Evolutionary conservation across 2,888 invertebrate genomes (phyloP), one percentile per base, ranked within the genome.

Genomic region (Leucophenga maculata): DNA sequence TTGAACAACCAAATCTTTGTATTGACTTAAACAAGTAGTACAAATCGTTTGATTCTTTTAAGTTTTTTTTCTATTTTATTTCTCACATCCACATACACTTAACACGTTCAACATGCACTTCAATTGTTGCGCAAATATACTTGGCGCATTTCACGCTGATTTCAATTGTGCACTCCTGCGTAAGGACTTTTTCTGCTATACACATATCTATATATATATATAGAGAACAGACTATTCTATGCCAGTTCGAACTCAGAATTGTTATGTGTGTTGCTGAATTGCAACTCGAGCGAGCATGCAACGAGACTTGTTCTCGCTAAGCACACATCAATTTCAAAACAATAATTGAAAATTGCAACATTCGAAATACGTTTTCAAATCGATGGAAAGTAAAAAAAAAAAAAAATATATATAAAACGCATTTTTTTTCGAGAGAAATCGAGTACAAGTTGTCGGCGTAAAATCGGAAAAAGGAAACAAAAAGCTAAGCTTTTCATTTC

Each of bases 341-440:
- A 80, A 82, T 82, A 80, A 82, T 80, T 80, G 82, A 82, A 82
- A 78, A 80, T 78, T 80, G 83, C 80, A 78, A 78, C 80, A 82
- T 80, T 78, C 74, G 78, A 72, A 81, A 72, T 39, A 8, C 20
- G 13, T 57, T 20, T 31, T 1, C 57, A 31, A 22, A 20, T 13
- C n/a, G 20, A 54, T 4, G 18, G 9, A 54, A 20, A 54, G 14
- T 13, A 13, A 57, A 57, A 57, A 50, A 50, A 6, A 6, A 6
- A 39, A 8, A 11, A 39, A 39, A 39, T 39, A 39, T 11, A 39
- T 6, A 39, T 1, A 39, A 39, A 39, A 39, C 8, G 11, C 6
- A 39, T 8, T 39, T 39, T 26, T 26, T 26, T 26, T 26, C 26
- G 26, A 26, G 4, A 26, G 26, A 26, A 26, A 26, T 26, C 26